Evolutionary conservation across 2,113 vertebrate species (phyloP), one percentile per base, ranked within the genome.

Genomic region (Tupaia chinensis): DNA sequence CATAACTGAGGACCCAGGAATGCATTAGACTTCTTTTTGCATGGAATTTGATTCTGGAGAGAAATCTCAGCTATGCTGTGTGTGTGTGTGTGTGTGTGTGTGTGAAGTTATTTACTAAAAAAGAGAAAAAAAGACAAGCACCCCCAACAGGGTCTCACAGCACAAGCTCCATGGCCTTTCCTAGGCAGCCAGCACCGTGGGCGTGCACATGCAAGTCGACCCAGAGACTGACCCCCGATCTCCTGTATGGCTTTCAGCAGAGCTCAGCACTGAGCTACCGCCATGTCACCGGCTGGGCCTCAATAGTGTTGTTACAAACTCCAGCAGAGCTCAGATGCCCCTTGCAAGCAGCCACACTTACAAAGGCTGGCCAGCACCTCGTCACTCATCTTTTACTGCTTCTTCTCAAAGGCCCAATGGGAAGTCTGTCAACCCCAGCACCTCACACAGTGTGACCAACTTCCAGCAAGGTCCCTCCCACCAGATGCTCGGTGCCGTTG

Each of bases 391-490:
- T 44, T n/a, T 27, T n/a, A 16, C 65, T 9, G 8, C 58, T 74
- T 74, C 27, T n/a, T 70, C 91, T 70, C 79, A 61, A 77, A 91
- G 23, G 58, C 9, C 54, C 60, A 17, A 1, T 25, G 9, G 74
- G 73, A 25, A 86, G 23, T 44, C n/a, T 68, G 73, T 68, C 1
- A 22, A 13, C 19, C n/a, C 19, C 27, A 17, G 69, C 34, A 44
- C 23, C n/a, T 16, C 80, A 32, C 34, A 60, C 4, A 7, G 23
- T 0, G 1, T 1, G 13, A n/a, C 9, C 0, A 16, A 16, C 22
- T 61, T 27, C 56, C 44, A n/a, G 82, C 4, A 53, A 70, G 11
- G 29, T 56, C 29, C 32, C 56, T 23, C 7, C 10, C 1, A 1
- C 2, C 34, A 5, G 56, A 19, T 0, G 3, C 29, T 74, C 29